phyloP scores from a whole-genome alignment of 30 jellyfish, hydroid and myxozoan genomes.

The Mastigias papua region DNA sequence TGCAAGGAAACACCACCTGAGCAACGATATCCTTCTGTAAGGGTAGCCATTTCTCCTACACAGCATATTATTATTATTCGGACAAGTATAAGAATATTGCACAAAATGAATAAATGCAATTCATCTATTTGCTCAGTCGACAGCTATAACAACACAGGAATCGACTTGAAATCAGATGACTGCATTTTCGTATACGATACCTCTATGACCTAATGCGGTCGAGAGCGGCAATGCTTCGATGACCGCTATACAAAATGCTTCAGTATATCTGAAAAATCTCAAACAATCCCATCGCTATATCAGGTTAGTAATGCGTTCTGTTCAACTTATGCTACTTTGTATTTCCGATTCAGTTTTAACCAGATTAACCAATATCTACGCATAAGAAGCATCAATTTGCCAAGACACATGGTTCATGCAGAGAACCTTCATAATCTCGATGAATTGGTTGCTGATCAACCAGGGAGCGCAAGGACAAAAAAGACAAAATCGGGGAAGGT shows the following conservation, averaged over 20 bases:
- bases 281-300: not conserved
- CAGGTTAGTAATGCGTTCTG: not conserved
- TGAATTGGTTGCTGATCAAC: not conserved
- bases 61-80: too few relatives aligned
- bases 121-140: too few relatives aligned
- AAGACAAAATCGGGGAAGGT: too few relatives aligned
- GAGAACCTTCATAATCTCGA: not conserved
- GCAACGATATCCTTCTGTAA: too few relatives aligned
- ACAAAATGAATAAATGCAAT: too few relatives aligned
- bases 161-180: not conserved
- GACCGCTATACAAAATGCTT: conserved; percentile 12
- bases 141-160: not conserved
- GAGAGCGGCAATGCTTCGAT: not conserved
- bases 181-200: not conserved
- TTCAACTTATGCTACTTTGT: not conserved
- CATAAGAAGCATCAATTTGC: not conserved
- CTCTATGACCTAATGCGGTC: not conserved
- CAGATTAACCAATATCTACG: not conserved
- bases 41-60: too few relatives aligned
- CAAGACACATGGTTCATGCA: not conserved
- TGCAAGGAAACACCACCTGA: too few relatives aligned
- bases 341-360: conserved; percentile 1
- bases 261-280: not conserved
- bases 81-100: too few relatives aligned
- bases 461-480: too few relatives aligned